Evolutionary conservation across 2,113 vertebrate genomes (phyloP), one percentile per base, ranked within the genome.

Genomic region (Percina caprodes): DNA sequence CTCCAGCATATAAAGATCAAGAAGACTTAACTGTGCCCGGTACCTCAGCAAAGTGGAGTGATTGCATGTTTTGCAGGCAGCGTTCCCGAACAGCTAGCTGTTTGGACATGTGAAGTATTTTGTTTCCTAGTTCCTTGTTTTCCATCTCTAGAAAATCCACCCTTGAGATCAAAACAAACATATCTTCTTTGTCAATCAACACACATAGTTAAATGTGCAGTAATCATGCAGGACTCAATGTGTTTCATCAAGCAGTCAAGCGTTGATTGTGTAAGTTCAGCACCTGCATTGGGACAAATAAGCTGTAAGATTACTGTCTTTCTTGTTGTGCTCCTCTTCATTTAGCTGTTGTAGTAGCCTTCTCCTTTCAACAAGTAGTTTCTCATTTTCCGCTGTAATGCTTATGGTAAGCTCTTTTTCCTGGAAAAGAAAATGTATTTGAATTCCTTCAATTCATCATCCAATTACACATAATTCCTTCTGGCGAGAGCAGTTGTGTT

Each of bases 131-230:
- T 48, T 74, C 86, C 60, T 79, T 80, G 84, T 87, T 92, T 76
- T 92, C 86, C 48, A 71, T 70, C 65, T 92, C 90, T 16, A 92
- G 85, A 77, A 80, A 86, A 69, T 91, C 75, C 68, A 88, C 80
- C 70, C 91, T 92, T 55, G 10, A 71, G 9, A 76, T 39, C 7
- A 74, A 76, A 65, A 65, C 3, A 59, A 54, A 51, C 9, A 54
- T 35, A 0, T 58, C 0, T 7, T 69, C 19, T n/a, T 56, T 26
- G 3, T 71, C 26, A 48, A 4, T 63, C 4, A 69, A 21, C 24
- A 26, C 48, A 54, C 8, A 15, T 6, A 13, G 8, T 3, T 35
- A 21, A 55, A 45, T 5, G 8, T 11, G 4, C 23, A 61, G 35
- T n/a, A 33, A 33, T 49, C 3, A n/a, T 9, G 10, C 48, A n/a